Evolutionary conservation across 2,113 vertebrate species (phyloP).

Genomic region (Neogale vison): DNA sequence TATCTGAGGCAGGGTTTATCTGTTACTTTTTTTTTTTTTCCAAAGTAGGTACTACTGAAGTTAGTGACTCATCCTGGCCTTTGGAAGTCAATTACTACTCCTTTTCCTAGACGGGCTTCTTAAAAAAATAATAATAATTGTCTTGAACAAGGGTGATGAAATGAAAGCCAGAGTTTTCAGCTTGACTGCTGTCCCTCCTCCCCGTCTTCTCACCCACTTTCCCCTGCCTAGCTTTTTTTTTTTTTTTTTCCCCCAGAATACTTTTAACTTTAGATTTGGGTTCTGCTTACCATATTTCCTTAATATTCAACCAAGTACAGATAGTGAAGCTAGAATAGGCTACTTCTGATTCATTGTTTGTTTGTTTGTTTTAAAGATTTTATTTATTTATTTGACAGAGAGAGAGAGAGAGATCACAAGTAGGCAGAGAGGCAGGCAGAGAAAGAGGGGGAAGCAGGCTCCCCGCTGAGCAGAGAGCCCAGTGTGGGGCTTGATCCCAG

Average conservation of each 20-base stretch:
- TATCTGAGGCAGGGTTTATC: not conserved
- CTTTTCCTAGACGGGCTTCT: conserved; percentile 10
- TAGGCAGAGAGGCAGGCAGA: too few species aligned
- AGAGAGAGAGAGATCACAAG: too few species aligned
- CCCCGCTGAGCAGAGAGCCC: too few species aligned
- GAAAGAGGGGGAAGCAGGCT: too few species aligned
- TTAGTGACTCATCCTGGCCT: not conserved
- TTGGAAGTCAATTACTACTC: not conserved
- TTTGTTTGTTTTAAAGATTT: not conserved
- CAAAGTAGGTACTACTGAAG: not conserved
- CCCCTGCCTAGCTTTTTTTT: not conserved
- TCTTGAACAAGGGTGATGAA: conserved; percentile 22
- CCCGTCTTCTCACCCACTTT: not conserved
- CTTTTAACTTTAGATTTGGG: conserved; percentile 19
- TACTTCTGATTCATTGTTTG: not conserved
- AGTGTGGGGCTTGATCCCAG: too few species aligned
- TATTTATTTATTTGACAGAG: too few species aligned
- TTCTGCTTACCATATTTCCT: conserved; percentile 21
- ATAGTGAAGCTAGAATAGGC: not conserved
- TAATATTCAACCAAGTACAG: not conserved
- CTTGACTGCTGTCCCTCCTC: not conserved
- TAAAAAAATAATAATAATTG: conserved; percentile 16
- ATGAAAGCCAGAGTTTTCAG: not conserved
- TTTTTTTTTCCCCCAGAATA: too few species aligned
- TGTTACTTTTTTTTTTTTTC: not conserved